A percentile compares a stretch with the other conserved stretches of the same genome.
These are phyloP conservation scores for Adelges cooleyi DNA, from an alignment of 1,140 invertebrate species.

Conservation along the genomic window DNA sequence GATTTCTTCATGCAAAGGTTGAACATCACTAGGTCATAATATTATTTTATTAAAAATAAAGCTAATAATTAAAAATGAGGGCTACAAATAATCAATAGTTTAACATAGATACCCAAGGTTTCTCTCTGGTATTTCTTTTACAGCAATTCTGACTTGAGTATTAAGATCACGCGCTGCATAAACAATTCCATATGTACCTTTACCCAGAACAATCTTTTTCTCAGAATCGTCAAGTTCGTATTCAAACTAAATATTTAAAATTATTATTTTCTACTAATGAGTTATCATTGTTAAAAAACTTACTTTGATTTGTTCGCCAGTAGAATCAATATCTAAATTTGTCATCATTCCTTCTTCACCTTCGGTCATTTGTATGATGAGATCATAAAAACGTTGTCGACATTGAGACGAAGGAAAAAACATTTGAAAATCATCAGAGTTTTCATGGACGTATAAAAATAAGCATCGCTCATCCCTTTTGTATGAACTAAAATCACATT, in stretches of 20 bases:
- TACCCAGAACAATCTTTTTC: slow-evolving; percentile 77
- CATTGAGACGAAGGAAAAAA: slow-evolving; percentile 83
- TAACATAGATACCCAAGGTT: slow-evolving; percentile 64
- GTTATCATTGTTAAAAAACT: slow-evolving; percentile 9
- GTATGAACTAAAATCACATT: slow-evolving; percentile 58
- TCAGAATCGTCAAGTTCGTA: slow-evolving; percentile 90
- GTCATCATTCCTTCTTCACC: slow-evolving; percentile 76
- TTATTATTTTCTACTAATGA: not conserved
- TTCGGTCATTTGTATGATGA: slow-evolving; percentile 69
- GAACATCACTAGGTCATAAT: slow-evolving; percentile 62
- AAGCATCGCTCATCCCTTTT: slow-evolving; percentile 91
- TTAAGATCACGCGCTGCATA: slow-evolving; percentile 89
- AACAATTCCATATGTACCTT: slow-evolving; percentile 92
- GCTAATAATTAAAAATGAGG: no score
- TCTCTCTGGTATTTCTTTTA: slow-evolving; percentile 96
- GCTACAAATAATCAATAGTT: not conserved
- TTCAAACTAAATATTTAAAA: slow-evolving; percentile 61
- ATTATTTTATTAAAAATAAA: not conserved
- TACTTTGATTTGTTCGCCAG: slow-evolving; percentile 58
- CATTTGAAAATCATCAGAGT: slow-evolving; percentile 98
- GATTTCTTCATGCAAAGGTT: slow-evolving; percentile 97
- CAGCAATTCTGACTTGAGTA: slow-evolving; percentile 90
- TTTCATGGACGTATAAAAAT: slow-evolving; percentile 95
- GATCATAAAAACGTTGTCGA: slow-evolving; percentile 68
- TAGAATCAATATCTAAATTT: slow-evolving; percentile 61